These are phyloP conservation scores for Theretra japonica DNA, from an alignment of 2,888 invertebrate genomes.

Conservation along the genomic window DNA sequence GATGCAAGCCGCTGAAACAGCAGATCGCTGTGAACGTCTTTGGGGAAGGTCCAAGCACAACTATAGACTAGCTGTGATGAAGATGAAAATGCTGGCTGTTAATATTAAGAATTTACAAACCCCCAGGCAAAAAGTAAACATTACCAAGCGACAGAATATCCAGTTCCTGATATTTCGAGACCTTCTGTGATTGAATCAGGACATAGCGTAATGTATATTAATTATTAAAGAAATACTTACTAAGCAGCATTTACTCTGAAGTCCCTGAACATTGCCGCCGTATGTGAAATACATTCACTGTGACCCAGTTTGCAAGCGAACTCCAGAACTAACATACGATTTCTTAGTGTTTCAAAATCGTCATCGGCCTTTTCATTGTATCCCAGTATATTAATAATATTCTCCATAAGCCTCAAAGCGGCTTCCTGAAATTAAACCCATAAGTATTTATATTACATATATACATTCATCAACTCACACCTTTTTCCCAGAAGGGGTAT, in stretches of 20 bases:
- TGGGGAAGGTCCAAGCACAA: too few species aligned
- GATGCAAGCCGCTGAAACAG: too few species aligned
- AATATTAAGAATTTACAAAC: too few species aligned
- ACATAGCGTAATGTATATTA: neutral
- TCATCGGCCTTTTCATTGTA: slow-evolving; percentile 66
- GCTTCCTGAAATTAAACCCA: slow-evolving; percentile 53
- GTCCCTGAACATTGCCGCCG: slow-evolving; percentile 55
- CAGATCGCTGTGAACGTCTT: too few species aligned
- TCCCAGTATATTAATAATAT: slow-evolving; percentile 73
- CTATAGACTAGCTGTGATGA: too few species aligned
- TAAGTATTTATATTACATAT: neutral
- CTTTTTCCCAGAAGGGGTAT: too few species aligned
- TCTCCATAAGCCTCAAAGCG: slow-evolving; percentile 53
- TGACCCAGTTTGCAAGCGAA: slow-evolving; percentile 87
- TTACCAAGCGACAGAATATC: too few species aligned
- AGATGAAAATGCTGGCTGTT: too few species aligned
- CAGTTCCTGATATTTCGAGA: too few species aligned
- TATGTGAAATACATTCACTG: slow-evolving; percentile 76
- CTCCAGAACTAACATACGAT: slow-evolving; percentile 83
- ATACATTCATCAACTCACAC: too few species aligned
- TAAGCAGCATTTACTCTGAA: slow-evolving; percentile 61
- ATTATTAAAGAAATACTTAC: slow-evolving; percentile 59
- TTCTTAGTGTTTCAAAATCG: slow-evolving; percentile 81
- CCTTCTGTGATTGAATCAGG: neutral
- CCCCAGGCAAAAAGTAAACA: too few species aligned